phyloP scores from a whole-genome alignment of 2,113 vertebrate species.

The Hemicordylus capensis region DNA sequence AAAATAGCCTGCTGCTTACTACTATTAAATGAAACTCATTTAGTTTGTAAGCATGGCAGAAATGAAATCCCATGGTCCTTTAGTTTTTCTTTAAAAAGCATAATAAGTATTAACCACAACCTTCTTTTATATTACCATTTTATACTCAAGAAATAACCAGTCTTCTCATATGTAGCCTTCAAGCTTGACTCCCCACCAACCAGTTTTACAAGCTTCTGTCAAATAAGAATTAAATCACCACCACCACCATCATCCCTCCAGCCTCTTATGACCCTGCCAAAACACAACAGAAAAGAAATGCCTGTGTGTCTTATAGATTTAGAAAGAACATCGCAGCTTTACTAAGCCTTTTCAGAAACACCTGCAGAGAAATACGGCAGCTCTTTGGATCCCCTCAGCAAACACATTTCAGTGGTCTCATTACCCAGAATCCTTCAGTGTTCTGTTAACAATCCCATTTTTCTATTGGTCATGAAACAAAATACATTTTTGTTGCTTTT shows the following conservation, averaged over 20 bases:
- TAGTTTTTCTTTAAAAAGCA: too few species aligned
- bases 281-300: neutral
- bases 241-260: too few species aligned
- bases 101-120: neutral
- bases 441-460: neutral
- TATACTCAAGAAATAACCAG: neutral
- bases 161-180: neutral
- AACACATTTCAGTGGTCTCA: neutral
- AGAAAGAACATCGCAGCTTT: neutral
- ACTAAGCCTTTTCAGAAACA: neutral
- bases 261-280: neutral
- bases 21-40: neutral
- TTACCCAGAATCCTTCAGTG: neutral
- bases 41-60: neutral
- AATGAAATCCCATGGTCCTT: too few species aligned
- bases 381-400: neutral
- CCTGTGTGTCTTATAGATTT: neutral
- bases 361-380: neutral
- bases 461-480: neutral
- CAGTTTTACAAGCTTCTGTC: neutral
- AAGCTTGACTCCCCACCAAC: neutral
- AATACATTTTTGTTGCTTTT: neutral
- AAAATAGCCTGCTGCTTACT: neutral
- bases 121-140: neutral
- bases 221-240: too few species aligned